Evolutionary conservation across 2,888 invertebrate species (phyloP), one percentile per base, ranked within the genome.

Genomic region (Calameuta idolon): DNA sequence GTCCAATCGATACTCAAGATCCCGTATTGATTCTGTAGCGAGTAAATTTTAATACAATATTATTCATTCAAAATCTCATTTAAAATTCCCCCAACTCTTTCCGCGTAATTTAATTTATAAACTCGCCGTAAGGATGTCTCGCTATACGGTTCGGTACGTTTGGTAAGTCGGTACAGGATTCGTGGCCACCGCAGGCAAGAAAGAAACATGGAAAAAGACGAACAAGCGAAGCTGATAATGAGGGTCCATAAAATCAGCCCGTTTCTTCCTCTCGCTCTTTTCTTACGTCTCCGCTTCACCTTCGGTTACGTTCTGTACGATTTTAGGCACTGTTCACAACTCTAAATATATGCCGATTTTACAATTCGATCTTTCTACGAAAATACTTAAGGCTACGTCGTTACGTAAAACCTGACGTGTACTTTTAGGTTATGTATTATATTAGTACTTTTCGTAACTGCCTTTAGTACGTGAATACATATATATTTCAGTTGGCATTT

Each of bases 211-310:
- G 81, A 78, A 73, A 69, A 37, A 69, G 83, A 79, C 77, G 71
- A 78, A 76, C 71, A 40, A 75, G 79, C 35, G 77, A 77, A 79
- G 76, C 77, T 78, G 77, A 79, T 79, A 85, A 85, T 82, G 81
- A 85, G 82, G 80, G 80, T 74, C 75, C 81, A 83, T 82, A 82
- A 85, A 85, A 84, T 83, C 85, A 79, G 77, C 79, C 83, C 80
- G 84, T 79, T 83, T 83, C 79, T 82, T 83, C 82, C 73, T 77
- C 74, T 76, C 55, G 55, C 55, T 55, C 55, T 55, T 55, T 55
- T 55, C 55, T 55, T 55, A 55, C 55, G 55, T 55, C 55, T 55
- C 2, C 1, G 55, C 55, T 55, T 55, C 23, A 55, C 55, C 55
- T 55, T 55, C 55, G 55, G 55, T 23, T 55, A 55, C 55, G 55